Evolutionary conservation across 2,888 invertebrate genomes (phyloP).

Genomic region (Gortyna flavago): DNA sequence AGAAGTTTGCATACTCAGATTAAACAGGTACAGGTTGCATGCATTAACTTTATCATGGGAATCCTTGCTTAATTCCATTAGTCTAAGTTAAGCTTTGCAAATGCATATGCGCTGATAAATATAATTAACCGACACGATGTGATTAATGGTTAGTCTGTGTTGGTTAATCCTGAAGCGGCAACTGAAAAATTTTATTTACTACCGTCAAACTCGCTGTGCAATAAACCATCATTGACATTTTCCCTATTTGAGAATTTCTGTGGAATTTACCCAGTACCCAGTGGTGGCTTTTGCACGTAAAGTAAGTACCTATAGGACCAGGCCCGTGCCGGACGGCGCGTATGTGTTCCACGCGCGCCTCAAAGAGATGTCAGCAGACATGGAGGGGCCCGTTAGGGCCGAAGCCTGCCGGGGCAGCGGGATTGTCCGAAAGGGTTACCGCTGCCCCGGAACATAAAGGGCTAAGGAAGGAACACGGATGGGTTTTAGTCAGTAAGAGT

Average conservation of each 20-base stretch:
- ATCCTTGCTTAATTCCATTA: constrained; percentile 1
- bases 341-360: too few species aligned
- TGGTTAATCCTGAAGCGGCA: constrained; percentile 11
- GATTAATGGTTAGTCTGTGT: constrained; percentile 8
- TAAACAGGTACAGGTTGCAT: too few species aligned
- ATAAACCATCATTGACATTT: constrained; percentile 11
- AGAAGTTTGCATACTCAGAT: too few species aligned
- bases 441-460: too few species aligned
- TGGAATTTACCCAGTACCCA: not conserved
- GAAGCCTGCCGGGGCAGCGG: too few species aligned
- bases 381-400: too few species aligned
- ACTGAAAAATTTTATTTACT: constrained; percentile 30
- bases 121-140: constrained; percentile 2
- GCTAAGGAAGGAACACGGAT: too few species aligned
- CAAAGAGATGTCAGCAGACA: too few species aligned
- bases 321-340: too few species aligned
- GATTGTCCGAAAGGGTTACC: too few species aligned
- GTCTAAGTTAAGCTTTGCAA: constrained; percentile 4
- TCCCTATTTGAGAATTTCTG: not conserved
- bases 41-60: too few species aligned
- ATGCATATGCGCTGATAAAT: constrained; percentile 20
- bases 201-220: constrained; percentile 12
- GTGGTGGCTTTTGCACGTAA: not conserved
- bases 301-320: not conserved
- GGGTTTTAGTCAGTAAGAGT: too few species aligned